phyloP scores from a whole-genome alignment of 2,888 invertebrate genomes.

The Platycheirus rosarum region DNA sequence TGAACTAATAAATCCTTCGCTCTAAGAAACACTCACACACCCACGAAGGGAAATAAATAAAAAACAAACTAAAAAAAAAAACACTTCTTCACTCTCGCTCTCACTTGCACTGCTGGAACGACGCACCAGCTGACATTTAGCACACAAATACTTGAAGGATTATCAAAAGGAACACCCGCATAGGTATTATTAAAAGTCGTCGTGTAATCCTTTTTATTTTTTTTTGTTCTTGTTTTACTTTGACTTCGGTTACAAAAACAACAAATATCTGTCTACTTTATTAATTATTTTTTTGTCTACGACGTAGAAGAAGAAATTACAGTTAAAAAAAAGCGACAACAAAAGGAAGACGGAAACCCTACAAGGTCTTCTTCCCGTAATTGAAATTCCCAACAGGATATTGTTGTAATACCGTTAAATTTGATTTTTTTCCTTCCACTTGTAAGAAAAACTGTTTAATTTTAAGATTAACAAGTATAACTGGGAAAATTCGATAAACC shows the following conservation, averaged over 20 bases:
- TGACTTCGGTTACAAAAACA: neutral
- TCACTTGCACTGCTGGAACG: conserved; percentile 51
- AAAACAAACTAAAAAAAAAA: conserved; percentile 12
- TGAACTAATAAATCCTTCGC: conserved; percentile 62
- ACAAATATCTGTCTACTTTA: conserved; percentile 15
- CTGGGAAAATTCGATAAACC: conserved; percentile 58
- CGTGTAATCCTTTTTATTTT: conserved; percentile 28
- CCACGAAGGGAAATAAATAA: neutral
- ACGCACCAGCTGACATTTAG: conserved; percentile 67
- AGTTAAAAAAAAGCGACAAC: neutral
- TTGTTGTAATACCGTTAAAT: conserved; percentile 26
- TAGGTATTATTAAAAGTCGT: conserved; percentile 27
- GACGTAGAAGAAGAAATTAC: conserved; percentile 36
- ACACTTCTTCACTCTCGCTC: conserved; percentile 57
- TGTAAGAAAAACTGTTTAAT: conserved; percentile 25
- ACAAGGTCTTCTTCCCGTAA: conserved; percentile 19
- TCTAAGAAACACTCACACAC: conserved; percentile 14
- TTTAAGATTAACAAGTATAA: conserved; percentile 19
- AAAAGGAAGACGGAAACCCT: conserved; percentile 41
- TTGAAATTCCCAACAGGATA: conserved; percentile 52
- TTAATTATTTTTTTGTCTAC: conserved; percentile 39
- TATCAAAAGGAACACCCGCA: conserved; percentile 47
- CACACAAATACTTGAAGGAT: conserved; percentile 50
- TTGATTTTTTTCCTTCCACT: conserved; percentile 17
- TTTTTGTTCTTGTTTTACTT: neutral